phyloP scores from a whole-genome alignment of 2,888 invertebrate species.

The Incurvaria masculella region DNA sequence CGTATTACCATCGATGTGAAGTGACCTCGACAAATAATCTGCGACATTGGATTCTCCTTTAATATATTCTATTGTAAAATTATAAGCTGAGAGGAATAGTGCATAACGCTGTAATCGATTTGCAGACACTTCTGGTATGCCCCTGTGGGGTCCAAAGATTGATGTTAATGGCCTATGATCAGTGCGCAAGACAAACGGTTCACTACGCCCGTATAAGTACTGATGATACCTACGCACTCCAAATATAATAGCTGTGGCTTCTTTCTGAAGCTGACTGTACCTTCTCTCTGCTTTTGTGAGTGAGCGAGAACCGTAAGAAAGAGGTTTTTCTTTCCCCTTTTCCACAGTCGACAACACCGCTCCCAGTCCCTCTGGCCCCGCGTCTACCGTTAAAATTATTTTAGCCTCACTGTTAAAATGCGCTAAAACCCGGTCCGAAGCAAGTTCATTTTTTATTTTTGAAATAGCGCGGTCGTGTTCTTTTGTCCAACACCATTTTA shows the following conservation, averaged over 20 bases:
- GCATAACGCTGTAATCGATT: too few species aligned
- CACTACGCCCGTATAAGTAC: conserved; percentile 17
- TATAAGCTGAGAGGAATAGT: too few species aligned
- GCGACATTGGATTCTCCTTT: too few species aligned
- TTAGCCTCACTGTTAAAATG: conserved; percentile 11
- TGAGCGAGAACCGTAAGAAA: conserved; percentile 16
- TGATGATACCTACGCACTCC: conserved; percentile 17
- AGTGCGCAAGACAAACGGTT: conserved; percentile 17
- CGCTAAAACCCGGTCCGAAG: conserved; percentile 11
- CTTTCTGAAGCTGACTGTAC: conserved; percentile 20
- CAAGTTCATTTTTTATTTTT: conserved; percentile 3
- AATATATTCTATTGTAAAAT: too few species aligned
- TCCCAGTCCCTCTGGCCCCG: conserved; percentile 11
- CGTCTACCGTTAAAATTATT: conserved; percentile 10
- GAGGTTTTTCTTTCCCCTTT: conserved; percentile 7
- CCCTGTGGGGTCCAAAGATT: conserved; percentile 19
- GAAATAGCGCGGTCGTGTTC: conserved; percentile 2
- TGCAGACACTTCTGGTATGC: too few species aligned
- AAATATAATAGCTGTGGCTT: conserved; percentile 20
- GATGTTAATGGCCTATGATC: conserved; percentile 20
- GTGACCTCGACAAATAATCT: too few species aligned
- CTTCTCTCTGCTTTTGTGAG: conserved; percentile 14
- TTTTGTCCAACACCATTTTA: conserved; percentile 5
- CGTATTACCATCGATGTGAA: too few species aligned
- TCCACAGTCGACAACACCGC: conserved; percentile 8